Conservation (phyloP, 2,888 invertebrate genomes). For the Harpagoxenus sublaevis region DNA sequence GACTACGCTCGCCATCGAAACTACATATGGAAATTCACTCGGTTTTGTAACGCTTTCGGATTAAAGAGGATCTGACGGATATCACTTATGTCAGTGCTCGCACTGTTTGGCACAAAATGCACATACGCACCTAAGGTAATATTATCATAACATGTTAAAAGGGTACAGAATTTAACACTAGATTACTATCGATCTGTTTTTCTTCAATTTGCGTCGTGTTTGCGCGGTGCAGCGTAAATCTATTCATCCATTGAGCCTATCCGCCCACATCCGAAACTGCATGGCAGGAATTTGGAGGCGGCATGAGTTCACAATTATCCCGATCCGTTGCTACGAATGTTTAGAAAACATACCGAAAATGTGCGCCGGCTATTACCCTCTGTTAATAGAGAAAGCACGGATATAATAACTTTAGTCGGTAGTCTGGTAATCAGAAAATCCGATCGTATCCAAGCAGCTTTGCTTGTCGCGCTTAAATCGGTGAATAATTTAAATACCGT, state of each 20-base stretch:
- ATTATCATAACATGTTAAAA: constrained; percentile 42
- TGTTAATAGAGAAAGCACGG: constrained; percentile 67
- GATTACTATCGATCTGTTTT: constrained; percentile 50
- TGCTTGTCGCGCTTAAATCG: constrained; percentile 51
- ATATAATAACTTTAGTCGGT: constrained; percentile 49
- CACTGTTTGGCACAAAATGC: not conserved
- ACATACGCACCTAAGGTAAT: constrained; percentile 14
- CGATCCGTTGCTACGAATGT: constrained; percentile 8
- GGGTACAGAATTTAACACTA: constrained; percentile 16
- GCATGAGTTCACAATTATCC: constrained; percentile 1
- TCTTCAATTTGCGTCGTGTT: constrained; percentile 47
- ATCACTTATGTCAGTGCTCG: not conserved
- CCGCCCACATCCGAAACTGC: not conserved
- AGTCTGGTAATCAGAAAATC: constrained; percentile 53
- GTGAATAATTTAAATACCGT: constrained; percentile 50
- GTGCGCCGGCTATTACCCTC: constrained; percentile 20
- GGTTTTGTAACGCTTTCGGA: constrained; percentile 37
- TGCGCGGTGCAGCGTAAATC: constrained; percentile 20
- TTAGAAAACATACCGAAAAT: constrained; percentile 43
- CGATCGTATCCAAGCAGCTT: constrained; percentile 47
- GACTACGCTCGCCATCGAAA: constrained; percentile 22
- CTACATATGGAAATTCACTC: constrained; percentile 42
- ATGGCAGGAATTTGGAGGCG: not conserved
- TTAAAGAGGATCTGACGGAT: constrained; percentile 40
- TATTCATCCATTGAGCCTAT: constrained; percentile 30